These are phyloP conservation scores for Tetraodon nigroviridis DNA, from an alignment of 2,113 vertebrate species.

Conservation along the genomic window DNA sequence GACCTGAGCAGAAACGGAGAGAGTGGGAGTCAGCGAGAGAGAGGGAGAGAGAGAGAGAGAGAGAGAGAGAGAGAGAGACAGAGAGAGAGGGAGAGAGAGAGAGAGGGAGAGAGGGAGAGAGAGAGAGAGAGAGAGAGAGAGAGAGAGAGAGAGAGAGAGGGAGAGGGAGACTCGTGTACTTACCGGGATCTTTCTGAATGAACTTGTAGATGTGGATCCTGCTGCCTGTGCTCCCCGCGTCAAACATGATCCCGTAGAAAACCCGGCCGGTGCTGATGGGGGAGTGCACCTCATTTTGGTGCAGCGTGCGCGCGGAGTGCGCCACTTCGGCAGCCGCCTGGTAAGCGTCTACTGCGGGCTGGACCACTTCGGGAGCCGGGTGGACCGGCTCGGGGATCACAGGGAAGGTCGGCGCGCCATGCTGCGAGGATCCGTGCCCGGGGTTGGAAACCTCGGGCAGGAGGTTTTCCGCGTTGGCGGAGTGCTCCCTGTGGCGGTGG, in stretches of 20 bases:
- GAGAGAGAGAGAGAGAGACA: slow-evolving; percentile 15
- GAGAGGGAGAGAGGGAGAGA: slow-evolving; percentile 3
- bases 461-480: slow-evolving; percentile 82
- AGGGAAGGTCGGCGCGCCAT: slow-evolving; percentile 38
- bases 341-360: slow-evolving; percentile 58
- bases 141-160: slow-evolving; percentile 8
- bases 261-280: slow-evolving; percentile 70
- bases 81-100: too few relatives aligned
- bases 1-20: slow-evolving; percentile 16
- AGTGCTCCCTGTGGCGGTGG: slow-evolving; percentile 71
- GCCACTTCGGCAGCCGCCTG: slow-evolving; percentile 11
- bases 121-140: slow-evolving; percentile 7
- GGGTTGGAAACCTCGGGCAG: slow-evolving; percentile 77
- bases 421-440: slow-evolving; percentile 60
- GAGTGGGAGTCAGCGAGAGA: not conserved
- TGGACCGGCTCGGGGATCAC: slow-evolving; percentile 57
- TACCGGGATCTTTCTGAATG: slow-evolving; percentile 87
- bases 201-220: slow-evolving; percentile 97
- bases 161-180: slow-evolving; percentile 18
- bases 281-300: not conserved
- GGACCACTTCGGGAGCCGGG: slow-evolving; percentile 54
- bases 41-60: slow-evolving; percentile 1
- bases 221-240: slow-evolving; percentile 95
- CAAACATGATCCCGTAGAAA: slow-evolving; percentile 96
- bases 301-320: slow-evolving; percentile 26